Evolutionary conservation across 2,888 invertebrate genomes (phyloP).

Genomic region (Troides aeacus): DNA sequence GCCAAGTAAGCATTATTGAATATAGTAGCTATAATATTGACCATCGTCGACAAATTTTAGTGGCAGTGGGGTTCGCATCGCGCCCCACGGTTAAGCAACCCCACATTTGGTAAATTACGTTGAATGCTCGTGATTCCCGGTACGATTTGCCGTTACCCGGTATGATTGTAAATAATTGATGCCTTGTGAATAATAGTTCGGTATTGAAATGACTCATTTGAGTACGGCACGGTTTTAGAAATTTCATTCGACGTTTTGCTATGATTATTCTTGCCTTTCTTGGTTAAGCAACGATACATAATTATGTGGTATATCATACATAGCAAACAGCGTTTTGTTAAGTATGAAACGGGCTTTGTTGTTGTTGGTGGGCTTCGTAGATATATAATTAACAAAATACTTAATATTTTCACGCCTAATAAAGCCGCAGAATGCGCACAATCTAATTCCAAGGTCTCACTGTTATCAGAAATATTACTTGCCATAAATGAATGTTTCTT

Average conservation of each 20-base stretch:
- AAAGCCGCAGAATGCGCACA: conserved; percentile 19
- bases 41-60: conserved; percentile 26
- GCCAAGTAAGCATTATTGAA: neutral
- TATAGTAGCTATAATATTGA: conserved; percentile 15
- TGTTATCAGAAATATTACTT: conserved; percentile 19
- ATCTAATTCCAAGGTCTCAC: conserved; percentile 25
- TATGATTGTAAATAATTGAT: conserved; percentile 29
- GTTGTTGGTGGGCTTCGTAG: conserved; percentile 4
- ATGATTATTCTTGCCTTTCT: neutral
- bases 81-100: conserved; percentile 27
- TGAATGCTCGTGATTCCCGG: conserved; percentile 42
- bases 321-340: neutral
- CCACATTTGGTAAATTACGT: conserved; percentile 46
- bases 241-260: conserved; percentile 1
- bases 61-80: conserved; percentile 25
- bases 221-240: conserved; percentile 3
- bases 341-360: neutral
- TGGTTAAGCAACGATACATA: neutral
- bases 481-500: conserved; percentile 7
- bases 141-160: conserved; percentile 37
- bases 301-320: neutral
- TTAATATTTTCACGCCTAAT: conserved; percentile 16
- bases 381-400: conserved; percentile 12
- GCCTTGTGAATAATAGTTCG: conserved; percentile 20
- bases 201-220: conserved; percentile 24